phyloP scores from a whole-genome alignment of 2,888 invertebrate species.

The Acrobasis consociella region DNA sequence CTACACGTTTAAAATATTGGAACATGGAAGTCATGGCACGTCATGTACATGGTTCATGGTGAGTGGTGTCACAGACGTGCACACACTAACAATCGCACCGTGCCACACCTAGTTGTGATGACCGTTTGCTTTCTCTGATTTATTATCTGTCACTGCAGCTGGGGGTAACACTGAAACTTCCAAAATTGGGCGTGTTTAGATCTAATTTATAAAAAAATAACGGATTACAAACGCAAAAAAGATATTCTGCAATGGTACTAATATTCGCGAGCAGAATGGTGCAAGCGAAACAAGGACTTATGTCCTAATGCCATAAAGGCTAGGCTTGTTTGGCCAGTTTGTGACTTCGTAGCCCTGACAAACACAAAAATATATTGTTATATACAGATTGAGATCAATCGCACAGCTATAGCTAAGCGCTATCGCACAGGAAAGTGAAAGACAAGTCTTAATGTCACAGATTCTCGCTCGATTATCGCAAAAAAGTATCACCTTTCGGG shows the following conservation, averaged over 20 bases:
- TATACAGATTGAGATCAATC: no score
- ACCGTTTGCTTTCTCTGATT: slow-evolving; percentile 70
- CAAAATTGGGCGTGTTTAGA: background rate
- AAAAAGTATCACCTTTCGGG: no score
- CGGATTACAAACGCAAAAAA: slow-evolving; percentile 1
- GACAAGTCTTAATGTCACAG: no score
- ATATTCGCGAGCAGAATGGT: background rate
- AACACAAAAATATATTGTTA: no score
- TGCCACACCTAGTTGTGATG: slow-evolving; percentile 80
- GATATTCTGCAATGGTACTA: no score
- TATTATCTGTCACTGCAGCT: slow-evolving; percentile 52
- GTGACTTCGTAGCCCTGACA: no score
- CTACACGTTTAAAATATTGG: background rate
- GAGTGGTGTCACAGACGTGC: slow-evolving; percentile 52
- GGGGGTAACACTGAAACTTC: slow-evolving; percentile 10
- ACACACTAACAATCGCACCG: slow-evolving; percentile 63
- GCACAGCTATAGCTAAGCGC: no score
- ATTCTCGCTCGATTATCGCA: no score
- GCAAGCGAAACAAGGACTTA: no score
- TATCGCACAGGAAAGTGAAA: no score
- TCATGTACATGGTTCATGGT: slow-evolving; percentile 39
- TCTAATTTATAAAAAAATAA: background rate
- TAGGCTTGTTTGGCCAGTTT: no score
- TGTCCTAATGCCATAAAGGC: no score
- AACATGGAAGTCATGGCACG: slow-evolving; percentile 19